phyloP scores from a whole-genome alignment of 2,113 vertebrate genomes.

The Oreocharis arfaki region DNA sequence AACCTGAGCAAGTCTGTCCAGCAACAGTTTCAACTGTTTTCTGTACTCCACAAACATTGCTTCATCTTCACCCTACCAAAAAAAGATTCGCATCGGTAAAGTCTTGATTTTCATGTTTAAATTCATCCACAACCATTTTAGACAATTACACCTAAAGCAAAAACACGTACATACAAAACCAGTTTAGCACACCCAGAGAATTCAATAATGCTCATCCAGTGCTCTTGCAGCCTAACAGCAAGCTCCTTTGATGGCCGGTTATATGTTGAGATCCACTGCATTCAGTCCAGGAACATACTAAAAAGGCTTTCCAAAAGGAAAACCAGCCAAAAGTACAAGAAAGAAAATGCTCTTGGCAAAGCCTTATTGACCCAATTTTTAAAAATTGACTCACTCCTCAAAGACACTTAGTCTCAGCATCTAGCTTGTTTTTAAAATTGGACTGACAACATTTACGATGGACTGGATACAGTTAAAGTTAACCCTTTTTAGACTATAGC shows the following conservation, averaged over 20 bases:
- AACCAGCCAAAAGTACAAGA: background rate
- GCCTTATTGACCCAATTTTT: background rate
- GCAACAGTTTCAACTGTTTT: conserved; percentile 93
- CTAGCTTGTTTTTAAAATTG: background rate
- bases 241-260: background rate
- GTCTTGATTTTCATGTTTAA: background rate
- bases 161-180: background rate
- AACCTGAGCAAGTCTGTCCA: conserved; percentile 95
- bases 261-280: background rate
- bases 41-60: conserved; percentile 99
- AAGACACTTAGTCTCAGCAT: background rate
- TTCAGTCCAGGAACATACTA: background rate
- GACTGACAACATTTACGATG: background rate
- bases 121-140: background rate
- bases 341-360: background rate
- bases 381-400: background rate
- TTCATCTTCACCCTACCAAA: conserved; percentile 91
- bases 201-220: background rate
- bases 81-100: background rate
- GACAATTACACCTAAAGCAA: background rate
- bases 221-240: background rate
- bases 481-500: background rate
- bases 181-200: background rate
- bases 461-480: background rate
- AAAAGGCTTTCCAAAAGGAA: conserved; percentile 3